Conservation (phyloP, 2,113 vertebrate species). For the Aplodontia rufa region DNA sequence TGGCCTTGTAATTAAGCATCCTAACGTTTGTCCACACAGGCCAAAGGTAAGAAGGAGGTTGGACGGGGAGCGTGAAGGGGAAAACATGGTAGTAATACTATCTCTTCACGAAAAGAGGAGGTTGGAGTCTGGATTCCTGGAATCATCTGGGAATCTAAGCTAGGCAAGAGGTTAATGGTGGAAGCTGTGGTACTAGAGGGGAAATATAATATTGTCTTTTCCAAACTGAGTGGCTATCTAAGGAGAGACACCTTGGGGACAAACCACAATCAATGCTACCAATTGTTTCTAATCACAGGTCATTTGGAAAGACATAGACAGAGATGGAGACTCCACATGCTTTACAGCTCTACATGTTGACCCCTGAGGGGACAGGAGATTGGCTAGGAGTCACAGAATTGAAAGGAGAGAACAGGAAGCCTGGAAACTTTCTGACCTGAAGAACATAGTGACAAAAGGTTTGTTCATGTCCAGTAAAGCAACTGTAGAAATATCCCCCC, state of each 20-base stretch:
- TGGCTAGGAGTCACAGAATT: neutral
- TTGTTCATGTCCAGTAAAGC: neutral
- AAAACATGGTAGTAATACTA: neutral
- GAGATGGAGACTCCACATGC: neutral
- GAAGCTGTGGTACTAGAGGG: rapidly evolving
- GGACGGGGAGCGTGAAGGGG: neutral
- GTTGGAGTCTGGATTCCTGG: neutral
- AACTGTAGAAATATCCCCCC: neutral
- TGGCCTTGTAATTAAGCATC: neutral
- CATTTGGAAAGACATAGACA: neutral
- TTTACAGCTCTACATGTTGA: neutral
- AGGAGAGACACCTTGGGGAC: neutral
- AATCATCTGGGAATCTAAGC: neutral
- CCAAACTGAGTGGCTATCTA: neutral
- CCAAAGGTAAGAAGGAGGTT: neutral
- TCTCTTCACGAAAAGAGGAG: neutral
- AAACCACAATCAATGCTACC: neutral
- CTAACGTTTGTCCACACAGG: neutral
- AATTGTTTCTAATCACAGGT: neutral
- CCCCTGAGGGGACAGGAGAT: neutral
- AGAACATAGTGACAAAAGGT: neutral
- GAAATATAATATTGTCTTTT: neutral
- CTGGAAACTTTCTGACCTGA: neutral
- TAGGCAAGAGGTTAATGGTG: neutral
- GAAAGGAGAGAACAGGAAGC: neutral